These are phyloP conservation scores for Tetramorium alpestre DNA, from an alignment of 1,140 invertebrate genomes.

Conservation along the genomic window DNA sequence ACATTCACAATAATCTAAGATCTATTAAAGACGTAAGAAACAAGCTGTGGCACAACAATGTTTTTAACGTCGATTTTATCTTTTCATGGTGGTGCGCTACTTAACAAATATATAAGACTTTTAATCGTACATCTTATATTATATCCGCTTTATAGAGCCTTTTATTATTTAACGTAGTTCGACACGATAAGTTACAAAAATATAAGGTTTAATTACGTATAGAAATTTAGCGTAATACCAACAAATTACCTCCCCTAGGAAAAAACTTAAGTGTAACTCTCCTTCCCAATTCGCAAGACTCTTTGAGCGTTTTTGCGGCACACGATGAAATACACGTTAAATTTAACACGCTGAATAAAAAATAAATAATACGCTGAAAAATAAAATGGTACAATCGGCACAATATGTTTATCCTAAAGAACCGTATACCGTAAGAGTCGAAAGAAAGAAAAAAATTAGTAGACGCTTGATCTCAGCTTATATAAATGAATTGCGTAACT, in stretches of 20 bases:
- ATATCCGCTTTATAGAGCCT: slow-evolving; percentile 39
- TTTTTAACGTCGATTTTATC: slow-evolving; percentile 28
- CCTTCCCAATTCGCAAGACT: slow-evolving; percentile 19
- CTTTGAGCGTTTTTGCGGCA: slow-evolving; percentile 33
- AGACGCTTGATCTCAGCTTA: background rate
- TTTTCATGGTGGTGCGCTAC: slow-evolving; percentile 1
- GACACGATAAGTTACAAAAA: slow-evolving; percentile 47
- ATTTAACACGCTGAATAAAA: slow-evolving; percentile 32
- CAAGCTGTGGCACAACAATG: slow-evolving; percentile 57
- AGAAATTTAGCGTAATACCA: slow-evolving; percentile 36
- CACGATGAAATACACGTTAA: slow-evolving; percentile 11
- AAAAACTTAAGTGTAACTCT: background rate
- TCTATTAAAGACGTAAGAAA: slow-evolving; percentile 57
- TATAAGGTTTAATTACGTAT: slow-evolving; percentile 45
- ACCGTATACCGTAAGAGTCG: background rate
- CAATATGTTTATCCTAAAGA: slow-evolving; percentile 28
- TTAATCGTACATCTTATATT: slow-evolving; percentile 28
- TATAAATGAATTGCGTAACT: slow-evolving; percentile 23
- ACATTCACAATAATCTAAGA: slow-evolving; percentile 54
- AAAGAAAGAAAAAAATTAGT: background rate
- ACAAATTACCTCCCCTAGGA: slow-evolving; percentile 26
- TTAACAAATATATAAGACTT: slow-evolving; percentile 35
- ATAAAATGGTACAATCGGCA: slow-evolving; percentile 20
- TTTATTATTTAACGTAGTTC: slow-evolving; percentile 46
- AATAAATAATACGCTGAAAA: slow-evolving; percentile 52